phyloP scores from a whole-genome alignment of 2,797 vertebrate species.

The Notolabrus celidotus region DNA sequence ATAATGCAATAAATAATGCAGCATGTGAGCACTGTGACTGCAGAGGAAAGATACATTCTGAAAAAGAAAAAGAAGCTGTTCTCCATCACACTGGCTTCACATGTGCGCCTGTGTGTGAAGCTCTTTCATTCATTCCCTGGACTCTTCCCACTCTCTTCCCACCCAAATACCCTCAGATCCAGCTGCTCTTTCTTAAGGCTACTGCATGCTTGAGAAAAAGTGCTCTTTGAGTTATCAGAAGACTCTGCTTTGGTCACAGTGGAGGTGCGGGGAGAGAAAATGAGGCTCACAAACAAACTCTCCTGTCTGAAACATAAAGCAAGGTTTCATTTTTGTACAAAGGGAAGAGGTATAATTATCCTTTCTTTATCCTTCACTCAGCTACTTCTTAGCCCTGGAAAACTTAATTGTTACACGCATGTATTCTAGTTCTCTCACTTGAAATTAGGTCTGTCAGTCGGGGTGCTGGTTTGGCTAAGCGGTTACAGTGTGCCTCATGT shows the following conservation, averaged over 20 bases:
- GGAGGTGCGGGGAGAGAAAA: slow-evolving; percentile 1
- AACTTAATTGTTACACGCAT: too few relatives aligned
- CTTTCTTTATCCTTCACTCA: too few relatives aligned
- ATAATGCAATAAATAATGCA: not conserved
- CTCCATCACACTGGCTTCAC: not conserved
- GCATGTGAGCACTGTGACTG: slow-evolving; percentile 14
- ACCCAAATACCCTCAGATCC: slow-evolving; percentile 17
- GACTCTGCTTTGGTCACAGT: not conserved
- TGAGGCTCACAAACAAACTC: not conserved
- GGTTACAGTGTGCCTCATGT: too few relatives aligned
- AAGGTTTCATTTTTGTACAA: not conserved
- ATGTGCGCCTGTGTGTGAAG: not conserved
- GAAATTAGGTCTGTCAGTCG: too few relatives aligned
- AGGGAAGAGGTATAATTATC: too few relatives aligned
- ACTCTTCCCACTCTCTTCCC: slow-evolving; percentile 14
- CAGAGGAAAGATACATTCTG: slow-evolving; percentile 8
- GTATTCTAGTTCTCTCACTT: too few relatives aligned
- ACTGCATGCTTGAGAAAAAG: not conserved
- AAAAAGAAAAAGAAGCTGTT: not conserved
- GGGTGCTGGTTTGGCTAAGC: too few relatives aligned
- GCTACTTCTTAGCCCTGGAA: too few relatives aligned
- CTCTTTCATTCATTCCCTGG: slow-evolving; percentile 3
- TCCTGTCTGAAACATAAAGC: not conserved
- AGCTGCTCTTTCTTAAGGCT: slow-evolving; percentile 15
- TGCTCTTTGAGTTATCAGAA: not conserved